Evolutionary conservation across 1,140 invertebrate species (phyloP).

Genomic region (Bombus pyrosoma): DNA sequence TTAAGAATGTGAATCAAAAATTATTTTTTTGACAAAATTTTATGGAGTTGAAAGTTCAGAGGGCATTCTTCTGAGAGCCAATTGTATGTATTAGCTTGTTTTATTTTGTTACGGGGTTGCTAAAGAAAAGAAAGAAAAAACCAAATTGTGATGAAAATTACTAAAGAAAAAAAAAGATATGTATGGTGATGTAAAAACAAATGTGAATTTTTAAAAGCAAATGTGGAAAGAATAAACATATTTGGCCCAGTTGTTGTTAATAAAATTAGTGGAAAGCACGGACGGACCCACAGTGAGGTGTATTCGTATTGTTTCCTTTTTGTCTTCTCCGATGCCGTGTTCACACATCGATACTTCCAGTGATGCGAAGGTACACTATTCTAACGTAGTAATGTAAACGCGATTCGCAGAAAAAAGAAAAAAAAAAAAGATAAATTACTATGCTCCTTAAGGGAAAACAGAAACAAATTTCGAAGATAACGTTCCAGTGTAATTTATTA

Average conservation of each 20-base stretch:
- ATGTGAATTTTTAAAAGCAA: background rate
- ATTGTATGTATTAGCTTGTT: background rate
- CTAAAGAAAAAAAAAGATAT: background rate
- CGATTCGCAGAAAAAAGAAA: slow-evolving; percentile 29
- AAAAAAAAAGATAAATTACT: slow-evolving; percentile 32
- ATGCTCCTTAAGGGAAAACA: slow-evolving; percentile 31
- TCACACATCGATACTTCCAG: slow-evolving; percentile 57
- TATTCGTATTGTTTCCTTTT: slow-evolving; percentile 55
- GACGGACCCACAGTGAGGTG: slow-evolving; percentile 37
- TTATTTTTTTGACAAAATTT: slow-evolving; percentile 62
- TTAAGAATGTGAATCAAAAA: slow-evolving; percentile 35
- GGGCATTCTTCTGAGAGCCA: slow-evolving; percentile 40
- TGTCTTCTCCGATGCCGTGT: slow-evolving; percentile 55
- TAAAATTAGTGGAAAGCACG: slow-evolving; percentile 60
- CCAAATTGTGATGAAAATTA: background rate
- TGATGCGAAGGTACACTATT: slow-evolving; percentile 49
- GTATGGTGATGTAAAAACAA: background rate
- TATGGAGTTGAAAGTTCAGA: slow-evolving; percentile 39
- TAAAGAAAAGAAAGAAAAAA: background rate
- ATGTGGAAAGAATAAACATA: background rate
- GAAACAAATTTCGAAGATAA: slow-evolving; percentile 42
- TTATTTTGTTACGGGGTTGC: background rate
- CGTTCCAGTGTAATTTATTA: slow-evolving; percentile 65
- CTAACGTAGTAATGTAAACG: slow-evolving; percentile 55
- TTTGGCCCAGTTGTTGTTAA: slow-evolving; percentile 66